A percentile compares a stretch with the other conserved stretches of the same genome.
phyloP scores from a whole-genome alignment of 2,113 vertebrate genomes.

The Crotalus helleri region DNA sequence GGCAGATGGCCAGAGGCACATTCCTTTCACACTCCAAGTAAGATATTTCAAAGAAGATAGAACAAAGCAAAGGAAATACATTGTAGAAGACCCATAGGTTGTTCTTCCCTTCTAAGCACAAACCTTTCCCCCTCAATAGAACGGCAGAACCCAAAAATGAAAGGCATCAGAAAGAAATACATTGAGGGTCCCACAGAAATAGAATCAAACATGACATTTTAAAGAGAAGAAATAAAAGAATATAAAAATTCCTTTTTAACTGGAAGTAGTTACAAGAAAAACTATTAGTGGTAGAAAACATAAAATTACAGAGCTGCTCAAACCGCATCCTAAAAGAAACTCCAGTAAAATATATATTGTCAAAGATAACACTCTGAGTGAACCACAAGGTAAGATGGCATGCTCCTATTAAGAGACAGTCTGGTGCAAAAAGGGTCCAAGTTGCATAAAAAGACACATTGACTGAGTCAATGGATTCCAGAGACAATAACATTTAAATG shows the following conservation, averaged over 20 bases:
- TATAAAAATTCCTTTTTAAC: background rate
- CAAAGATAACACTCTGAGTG: background rate
- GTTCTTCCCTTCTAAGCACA: too few relatives aligned
- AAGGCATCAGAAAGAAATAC: too few relatives aligned
- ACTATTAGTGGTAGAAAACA: background rate
- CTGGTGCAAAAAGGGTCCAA: background rate
- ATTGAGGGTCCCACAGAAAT: background rate
- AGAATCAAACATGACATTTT: background rate
- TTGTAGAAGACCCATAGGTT: too few relatives aligned
- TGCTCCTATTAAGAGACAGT: background rate
- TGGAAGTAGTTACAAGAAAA: background rate
- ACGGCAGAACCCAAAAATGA: too few relatives aligned
- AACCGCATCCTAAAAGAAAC: background rate
- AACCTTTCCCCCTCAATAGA: too few relatives aligned
- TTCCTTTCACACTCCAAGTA: too few relatives aligned
- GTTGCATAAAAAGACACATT: background rate
- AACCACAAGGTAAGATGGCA: background rate
- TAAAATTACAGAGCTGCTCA: background rate
- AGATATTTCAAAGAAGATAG: too few relatives aligned
- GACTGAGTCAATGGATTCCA: background rate
- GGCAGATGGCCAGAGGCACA: too few relatives aligned
- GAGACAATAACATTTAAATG: background rate
- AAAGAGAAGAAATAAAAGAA: background rate
- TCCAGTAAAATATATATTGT: background rate
- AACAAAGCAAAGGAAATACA: too few relatives aligned